Evolutionary conservation across 64 coral and sea anemone species (phyloP).

Genomic region (Hydrozoanthus tunicans): DNA sequence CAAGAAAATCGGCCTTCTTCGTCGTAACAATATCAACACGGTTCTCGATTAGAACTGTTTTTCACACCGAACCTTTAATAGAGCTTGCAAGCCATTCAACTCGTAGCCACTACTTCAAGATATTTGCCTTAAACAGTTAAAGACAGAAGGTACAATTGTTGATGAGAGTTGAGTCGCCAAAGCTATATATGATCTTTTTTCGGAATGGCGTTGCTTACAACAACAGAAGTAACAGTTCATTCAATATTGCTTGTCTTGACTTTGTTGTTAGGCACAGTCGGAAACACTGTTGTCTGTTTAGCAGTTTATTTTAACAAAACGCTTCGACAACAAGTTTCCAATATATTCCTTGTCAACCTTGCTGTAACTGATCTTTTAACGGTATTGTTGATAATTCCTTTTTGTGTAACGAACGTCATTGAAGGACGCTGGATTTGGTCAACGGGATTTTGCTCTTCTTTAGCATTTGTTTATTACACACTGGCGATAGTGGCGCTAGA

Average conservation of each 20-base stretch:
- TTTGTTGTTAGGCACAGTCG: conserved; percentile 51
- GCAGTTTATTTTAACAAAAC: conserved; percentile 67
- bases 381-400: conserved; percentile 50
- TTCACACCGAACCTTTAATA: not conserved
- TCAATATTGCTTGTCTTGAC: conserved; percentile 43
- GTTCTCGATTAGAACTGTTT: not conserved
- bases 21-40: not conserved
- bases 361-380: conserved; percentile 65
- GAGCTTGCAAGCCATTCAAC: not conserved
- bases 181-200: not conserved
- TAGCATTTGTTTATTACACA: conserved; percentile 62
- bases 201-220: conserved; percentile 20
- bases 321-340: conserved; percentile 63
- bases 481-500: conserved; percentile 64
- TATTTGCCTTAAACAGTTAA: too few species aligned
- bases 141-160: too few species aligned
- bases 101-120: too few species aligned
- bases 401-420: conserved; percentile 46
- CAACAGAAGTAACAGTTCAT: conserved; percentile 9
- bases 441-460: conserved; percentile 10
- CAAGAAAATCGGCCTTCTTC: not conserved
- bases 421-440: conserved; percentile 58
- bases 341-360: conserved; percentile 66
- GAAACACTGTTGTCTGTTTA: conserved; percentile 60
- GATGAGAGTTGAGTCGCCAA: too few species aligned